These are phyloP conservation scores for Vicugna pacos DNA, from an alignment of 2,113 vertebrate species.

Conservation along the genomic window DNA sequence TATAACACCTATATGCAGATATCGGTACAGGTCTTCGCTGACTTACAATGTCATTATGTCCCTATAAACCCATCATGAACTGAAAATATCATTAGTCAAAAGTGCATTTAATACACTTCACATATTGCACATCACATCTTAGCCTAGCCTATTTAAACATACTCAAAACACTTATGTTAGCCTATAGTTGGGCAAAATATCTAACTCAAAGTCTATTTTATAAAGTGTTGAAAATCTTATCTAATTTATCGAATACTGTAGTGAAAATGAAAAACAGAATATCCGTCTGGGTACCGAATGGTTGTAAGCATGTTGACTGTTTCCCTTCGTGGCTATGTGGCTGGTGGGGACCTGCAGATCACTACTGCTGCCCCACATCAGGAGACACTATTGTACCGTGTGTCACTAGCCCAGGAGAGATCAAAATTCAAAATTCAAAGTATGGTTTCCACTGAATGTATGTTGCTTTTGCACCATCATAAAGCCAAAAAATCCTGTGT, in stretches of 20 bases:
- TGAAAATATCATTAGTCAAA: background rate
- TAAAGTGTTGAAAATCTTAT: background rate
- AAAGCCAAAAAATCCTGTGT: fast-evolving
- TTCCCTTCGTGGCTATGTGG: background rate
- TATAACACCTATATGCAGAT: background rate
- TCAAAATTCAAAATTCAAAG: background rate
- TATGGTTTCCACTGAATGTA: too few species aligned
- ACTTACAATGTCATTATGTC: background rate
- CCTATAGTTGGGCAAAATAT: background rate
- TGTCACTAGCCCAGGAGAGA: background rate
- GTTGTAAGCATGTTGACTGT: background rate
- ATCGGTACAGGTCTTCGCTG: background rate
- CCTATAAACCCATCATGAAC: background rate
- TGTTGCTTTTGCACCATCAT: background rate
- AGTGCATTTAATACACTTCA: too few species aligned
- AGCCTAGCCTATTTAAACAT: background rate
- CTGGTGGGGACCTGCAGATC: background rate
- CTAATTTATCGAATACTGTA: background rate
- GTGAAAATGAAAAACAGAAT: background rate
- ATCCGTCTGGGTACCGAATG: background rate
- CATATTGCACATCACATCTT: background rate
- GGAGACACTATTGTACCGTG: background rate
- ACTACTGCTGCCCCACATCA: background rate
- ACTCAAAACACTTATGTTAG: background rate
- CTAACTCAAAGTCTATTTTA: background rate